A percentile compares a stretch with the other conserved stretches of the same genome.
These are phyloP conservation scores for Sweltsa coloradensis DNA, from an alignment of 1,140 invertebrate species.

Conservation along the genomic window DNA sequence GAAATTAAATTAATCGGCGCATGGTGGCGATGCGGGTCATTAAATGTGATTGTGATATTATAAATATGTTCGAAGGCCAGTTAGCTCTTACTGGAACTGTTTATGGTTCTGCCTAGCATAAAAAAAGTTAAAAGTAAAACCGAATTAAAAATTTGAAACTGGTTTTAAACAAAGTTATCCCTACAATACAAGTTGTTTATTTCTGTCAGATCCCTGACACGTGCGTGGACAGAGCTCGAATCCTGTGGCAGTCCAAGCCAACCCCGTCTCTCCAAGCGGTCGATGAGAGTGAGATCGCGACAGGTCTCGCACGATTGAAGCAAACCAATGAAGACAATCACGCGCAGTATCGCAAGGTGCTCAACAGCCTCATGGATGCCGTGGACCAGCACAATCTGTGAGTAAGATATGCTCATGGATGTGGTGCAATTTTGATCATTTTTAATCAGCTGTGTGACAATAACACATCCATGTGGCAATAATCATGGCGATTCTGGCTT, in stretches of 20 bases:
- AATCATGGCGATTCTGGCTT: too few relatives aligned
- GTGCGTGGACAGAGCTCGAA: constrained; percentile 35
- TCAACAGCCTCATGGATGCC: constrained; percentile 46
- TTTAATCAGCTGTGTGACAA: background rate
- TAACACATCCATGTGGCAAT: background rate
- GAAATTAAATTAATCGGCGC: too few relatives aligned
- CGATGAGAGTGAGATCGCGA: constrained; percentile 27
- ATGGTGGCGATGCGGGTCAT: too few relatives aligned
- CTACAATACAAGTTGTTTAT: too few relatives aligned
- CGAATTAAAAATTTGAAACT: too few relatives aligned
- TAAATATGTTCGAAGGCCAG: too few relatives aligned
- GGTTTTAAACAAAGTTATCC: too few relatives aligned
- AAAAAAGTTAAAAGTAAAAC: too few relatives aligned
- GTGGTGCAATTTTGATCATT: background rate
- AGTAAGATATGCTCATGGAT: constrained; percentile 29
- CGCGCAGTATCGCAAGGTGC: constrained; percentile 42
- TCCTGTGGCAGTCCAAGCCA: constrained; percentile 30
- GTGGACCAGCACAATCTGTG: constrained; percentile 54
- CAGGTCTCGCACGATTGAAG: constrained; percentile 29
- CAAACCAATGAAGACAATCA: constrained; percentile 34
- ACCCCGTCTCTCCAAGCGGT: constrained; percentile 21
- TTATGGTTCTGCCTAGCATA: too few relatives aligned
- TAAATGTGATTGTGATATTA: too few relatives aligned
- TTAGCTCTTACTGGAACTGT: too few relatives aligned
- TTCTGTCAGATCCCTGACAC: constrained; percentile 34